Conservation (phyloP, 2,888 invertebrate species). For the Choristoneura rosaceana region DNA sequence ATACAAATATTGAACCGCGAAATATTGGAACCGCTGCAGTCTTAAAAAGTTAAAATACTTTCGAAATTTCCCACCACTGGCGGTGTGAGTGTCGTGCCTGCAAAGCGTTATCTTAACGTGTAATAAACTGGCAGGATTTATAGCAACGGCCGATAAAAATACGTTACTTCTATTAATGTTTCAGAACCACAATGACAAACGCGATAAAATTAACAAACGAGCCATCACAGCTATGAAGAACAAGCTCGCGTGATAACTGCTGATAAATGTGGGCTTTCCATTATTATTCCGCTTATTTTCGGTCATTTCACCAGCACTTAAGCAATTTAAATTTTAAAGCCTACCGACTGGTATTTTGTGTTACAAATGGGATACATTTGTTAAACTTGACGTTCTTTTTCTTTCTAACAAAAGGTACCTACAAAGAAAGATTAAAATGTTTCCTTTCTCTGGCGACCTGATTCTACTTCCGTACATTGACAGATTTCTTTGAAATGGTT, state of each 20-base stretch:
- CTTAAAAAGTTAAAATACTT: neutral
- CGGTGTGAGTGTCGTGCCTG: conserved; percentile 30
- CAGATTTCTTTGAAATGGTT: conserved; percentile 5
- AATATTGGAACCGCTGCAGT: neutral
- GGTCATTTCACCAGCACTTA: conserved; percentile 24
- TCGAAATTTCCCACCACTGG: neutral
- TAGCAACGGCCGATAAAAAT: conserved; percentile 37
- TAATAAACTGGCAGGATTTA: conserved; percentile 41
- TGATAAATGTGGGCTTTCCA: conserved; percentile 63
- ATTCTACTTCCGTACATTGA: neutral
- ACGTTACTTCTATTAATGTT: conserved; percentile 38
- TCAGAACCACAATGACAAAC: conserved; percentile 45
- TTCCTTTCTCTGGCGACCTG: neutral
- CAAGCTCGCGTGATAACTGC: conserved; percentile 55
- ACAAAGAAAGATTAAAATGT: neutral
- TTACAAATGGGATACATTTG: conserved; percentile 6
- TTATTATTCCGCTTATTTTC: conserved; percentile 56
- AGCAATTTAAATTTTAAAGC: conserved; percentile 20
- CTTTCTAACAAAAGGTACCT: neutral
- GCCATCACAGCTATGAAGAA: conserved; percentile 49
- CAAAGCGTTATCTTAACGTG: conserved; percentile 39
- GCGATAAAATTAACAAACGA: conserved; percentile 50
- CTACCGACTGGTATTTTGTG: conserved; percentile 1
- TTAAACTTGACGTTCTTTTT: neutral
- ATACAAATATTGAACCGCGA: too few species aligned